Conservation (phyloP, 2,113 vertebrate species). For the Aldabrachelys gigantea region DNA sequence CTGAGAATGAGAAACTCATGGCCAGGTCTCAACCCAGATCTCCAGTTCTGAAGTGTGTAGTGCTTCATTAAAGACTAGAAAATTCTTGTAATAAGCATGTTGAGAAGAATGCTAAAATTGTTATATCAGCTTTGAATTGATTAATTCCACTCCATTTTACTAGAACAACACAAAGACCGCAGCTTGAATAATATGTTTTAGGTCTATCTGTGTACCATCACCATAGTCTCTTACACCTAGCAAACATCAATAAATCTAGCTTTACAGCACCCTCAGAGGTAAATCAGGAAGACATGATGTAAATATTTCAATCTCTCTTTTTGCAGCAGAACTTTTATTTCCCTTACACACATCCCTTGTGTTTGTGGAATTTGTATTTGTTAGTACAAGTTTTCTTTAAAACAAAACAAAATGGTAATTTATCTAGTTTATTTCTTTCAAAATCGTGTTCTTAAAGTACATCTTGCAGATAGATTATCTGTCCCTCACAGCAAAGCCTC, state of each 20-base stretch:
- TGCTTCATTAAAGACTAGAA: neutral
- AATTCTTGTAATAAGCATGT: neutral
- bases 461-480: slow-evolving; percentile 85
- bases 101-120: rapidly evolving
- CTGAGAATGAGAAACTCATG: neutral
- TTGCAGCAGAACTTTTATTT: slow-evolving; percentile 59
- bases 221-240: neutral
- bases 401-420: slow-evolving; percentile 80
- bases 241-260: neutral
- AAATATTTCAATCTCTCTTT: slow-evolving; percentile 61
- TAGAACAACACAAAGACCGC: neutral
- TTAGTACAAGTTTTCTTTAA: slow-evolving; percentile 68
- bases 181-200: neutral
- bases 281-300: slow-evolving; percentile 31
- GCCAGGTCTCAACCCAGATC: neutral
- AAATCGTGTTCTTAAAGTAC: slow-evolving; percentile 83
- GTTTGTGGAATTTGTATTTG: slow-evolving; percentile 68
- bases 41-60: neutral
- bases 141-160: neutral
- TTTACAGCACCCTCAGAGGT: slow-evolving; percentile 40
- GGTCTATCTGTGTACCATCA: neutral
- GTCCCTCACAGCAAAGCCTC: slow-evolving; percentile 87
- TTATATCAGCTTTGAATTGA: neutral
- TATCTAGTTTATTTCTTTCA: slow-evolving; percentile 85
- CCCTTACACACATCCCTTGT: slow-evolving; percentile 38